Conservation (phyloP, 2,113 vertebrate species). For the Brachirus orientalis region DNA sequence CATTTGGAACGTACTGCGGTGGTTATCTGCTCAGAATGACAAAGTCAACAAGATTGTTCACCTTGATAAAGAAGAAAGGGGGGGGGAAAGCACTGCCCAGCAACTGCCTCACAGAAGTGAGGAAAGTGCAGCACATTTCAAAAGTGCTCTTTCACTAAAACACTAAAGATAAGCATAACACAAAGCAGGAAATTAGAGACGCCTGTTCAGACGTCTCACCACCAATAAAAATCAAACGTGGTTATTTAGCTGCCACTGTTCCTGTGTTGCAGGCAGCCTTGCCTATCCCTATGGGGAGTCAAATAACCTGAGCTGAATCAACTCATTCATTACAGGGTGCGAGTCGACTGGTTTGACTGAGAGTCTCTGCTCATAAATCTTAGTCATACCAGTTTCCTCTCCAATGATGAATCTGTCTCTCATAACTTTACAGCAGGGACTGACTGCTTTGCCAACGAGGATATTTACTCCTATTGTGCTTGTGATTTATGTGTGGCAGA, state of each 20-base stretch:
- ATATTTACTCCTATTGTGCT: slow-evolving; percentile 11
- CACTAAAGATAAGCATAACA: slow-evolving; percentile 4
- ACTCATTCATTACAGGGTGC: slow-evolving; percentile 52
- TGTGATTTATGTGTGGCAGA: neutral
- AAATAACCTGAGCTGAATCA: slow-evolving; percentile 54
- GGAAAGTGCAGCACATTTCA: neutral
- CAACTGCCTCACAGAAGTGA: neutral
- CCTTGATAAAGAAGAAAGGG: no score
- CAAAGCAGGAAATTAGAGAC: slow-evolving; percentile 38
- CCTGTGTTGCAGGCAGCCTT: slow-evolving; percentile 31
- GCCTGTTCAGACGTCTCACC: slow-evolving; percentile 31
- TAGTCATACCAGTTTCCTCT: slow-evolving; percentile 21
- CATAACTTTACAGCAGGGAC: slow-evolving; percentile 18
- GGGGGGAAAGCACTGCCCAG: no score
- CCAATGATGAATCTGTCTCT: slow-evolving; percentile 26
- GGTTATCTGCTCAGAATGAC: no score
- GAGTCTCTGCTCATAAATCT: slow-evolving; percentile 51
- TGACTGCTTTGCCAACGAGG: slow-evolving; percentile 5
- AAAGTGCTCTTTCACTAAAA: neutral
- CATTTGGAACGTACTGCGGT: no score
- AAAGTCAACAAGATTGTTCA: no score
- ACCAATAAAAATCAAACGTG: slow-evolving; percentile 41
- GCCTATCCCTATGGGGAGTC: slow-evolving; percentile 41
- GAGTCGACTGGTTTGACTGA: slow-evolving; percentile 37
- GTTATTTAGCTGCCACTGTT: slow-evolving; percentile 40